Percentiles rank a stretch among this genome's conserved stretches.
These are phyloP conservation scores for Leptinotarsa undecemlineata DNA, from an alignment of 1,140 invertebrate species.

Conservation along the genomic window DNA sequence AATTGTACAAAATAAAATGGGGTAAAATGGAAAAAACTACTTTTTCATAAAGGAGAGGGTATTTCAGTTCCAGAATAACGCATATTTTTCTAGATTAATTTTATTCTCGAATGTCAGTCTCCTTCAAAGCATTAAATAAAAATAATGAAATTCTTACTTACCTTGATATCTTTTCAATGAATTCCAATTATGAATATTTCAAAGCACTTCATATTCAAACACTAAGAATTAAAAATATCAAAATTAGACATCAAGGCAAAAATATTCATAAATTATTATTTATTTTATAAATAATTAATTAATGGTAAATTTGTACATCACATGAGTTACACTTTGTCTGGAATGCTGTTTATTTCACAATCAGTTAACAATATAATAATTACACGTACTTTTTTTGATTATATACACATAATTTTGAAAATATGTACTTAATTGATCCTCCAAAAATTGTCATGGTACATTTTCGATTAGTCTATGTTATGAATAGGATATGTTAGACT, in stretches of 20 bases:
- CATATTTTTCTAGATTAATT: too few species aligned
- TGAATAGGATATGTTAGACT: slow-evolving; percentile 36
- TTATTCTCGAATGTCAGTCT: too few species aligned
- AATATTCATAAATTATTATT: slow-evolving; percentile 20
- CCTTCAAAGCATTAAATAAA: too few species aligned
- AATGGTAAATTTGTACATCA: slow-evolving; percentile 44
- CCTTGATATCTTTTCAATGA: too few species aligned
- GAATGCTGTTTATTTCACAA: slow-evolving; percentile 28
- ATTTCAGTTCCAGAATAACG: too few species aligned
- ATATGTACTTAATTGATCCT: slow-evolving; percentile 33
- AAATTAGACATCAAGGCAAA: background rate
- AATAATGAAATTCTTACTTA: too few species aligned
- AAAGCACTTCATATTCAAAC: too few species aligned
- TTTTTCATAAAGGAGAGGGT: too few species aligned
- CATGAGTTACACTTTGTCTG: slow-evolving; percentile 37
- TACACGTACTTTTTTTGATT: slow-evolving; percentile 27
- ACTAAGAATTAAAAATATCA: background rate
- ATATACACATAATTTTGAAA: slow-evolving; percentile 37
- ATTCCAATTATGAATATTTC: too few species aligned
- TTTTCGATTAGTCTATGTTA: slow-evolving; percentile 13
- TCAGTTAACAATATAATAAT: slow-evolving; percentile 29
- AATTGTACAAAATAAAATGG: too few species aligned
- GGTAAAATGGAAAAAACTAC: too few species aligned
- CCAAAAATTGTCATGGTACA: slow-evolving; percentile 32
- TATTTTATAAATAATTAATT: slow-evolving; percentile 24